phyloP scores from a whole-genome alignment of 2,113 vertebrate species.

The Potamarius usumacintae region DNA sequence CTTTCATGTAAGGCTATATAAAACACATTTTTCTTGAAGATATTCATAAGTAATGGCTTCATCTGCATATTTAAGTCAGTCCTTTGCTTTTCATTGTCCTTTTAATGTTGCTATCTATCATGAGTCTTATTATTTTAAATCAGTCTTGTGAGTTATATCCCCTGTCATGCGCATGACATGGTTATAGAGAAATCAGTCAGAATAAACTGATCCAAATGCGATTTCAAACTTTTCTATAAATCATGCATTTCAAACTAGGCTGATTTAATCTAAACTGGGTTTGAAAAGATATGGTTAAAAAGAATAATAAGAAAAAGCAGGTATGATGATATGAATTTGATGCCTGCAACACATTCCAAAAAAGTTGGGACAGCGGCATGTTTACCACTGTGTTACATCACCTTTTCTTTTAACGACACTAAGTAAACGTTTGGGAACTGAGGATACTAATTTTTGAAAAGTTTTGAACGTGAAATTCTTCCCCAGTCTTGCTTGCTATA shows the following conservation, averaged over 20 bases:
- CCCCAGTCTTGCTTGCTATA: too few species aligned
- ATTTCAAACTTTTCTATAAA: background rate
- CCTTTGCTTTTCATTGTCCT: background rate
- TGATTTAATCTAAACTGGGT: background rate
- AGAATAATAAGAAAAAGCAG: background rate
- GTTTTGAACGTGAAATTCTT: too few species aligned
- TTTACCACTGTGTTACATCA: too few species aligned
- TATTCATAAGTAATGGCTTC: background rate
- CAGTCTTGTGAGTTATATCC: background rate
- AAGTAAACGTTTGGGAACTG: too few species aligned
- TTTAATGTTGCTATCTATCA: background rate
- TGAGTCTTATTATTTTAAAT: background rate
- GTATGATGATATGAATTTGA: background rate
- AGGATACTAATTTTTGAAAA: too few species aligned
- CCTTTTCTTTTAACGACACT: too few species aligned
- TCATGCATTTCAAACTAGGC: background rate
- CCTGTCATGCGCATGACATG: background rate
- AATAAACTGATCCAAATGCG: background rate
- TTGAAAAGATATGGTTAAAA: background rate
- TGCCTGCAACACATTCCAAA: too few species aligned
- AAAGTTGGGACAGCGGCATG: too few species aligned
- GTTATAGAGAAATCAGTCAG: background rate
- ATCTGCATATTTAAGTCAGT: background rate
- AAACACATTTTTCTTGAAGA: background rate
- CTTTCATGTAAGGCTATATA: background rate